A percentile compares a stretch with the other conserved stretches of the same genome.
phyloP scores from a whole-genome alignment of 2,797 vertebrate species.

The Echeneis naucrates region DNA sequence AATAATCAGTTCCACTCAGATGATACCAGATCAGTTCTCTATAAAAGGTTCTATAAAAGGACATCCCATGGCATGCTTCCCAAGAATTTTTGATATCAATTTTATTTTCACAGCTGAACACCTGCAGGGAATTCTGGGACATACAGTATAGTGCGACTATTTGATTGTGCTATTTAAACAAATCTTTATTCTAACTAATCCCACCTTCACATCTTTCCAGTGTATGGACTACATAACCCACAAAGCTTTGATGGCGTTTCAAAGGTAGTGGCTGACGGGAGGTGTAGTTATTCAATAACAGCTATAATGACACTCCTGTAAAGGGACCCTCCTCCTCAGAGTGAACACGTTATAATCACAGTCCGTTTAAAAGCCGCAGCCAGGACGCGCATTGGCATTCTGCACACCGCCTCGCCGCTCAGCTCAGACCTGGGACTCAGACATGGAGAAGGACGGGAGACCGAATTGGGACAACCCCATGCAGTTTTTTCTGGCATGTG shows the following conservation, averaged over 20 bases:
- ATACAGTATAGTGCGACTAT: not conserved
- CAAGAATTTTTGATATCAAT: too few relatives aligned
- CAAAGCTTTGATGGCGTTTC: not conserved
- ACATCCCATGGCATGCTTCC: too few relatives aligned
- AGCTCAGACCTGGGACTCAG: not conserved
- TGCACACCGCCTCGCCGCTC: not conserved
- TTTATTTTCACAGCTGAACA: too few relatives aligned
- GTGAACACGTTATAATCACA: conserved; percentile 74
- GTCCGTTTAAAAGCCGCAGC: conserved; percentile 74
- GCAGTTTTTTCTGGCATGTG: conserved; percentile 93
- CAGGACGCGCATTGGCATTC: conserved; percentile 10
- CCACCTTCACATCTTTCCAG: not conserved
- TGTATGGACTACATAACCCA: not conserved
- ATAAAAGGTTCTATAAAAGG: too few relatives aligned
- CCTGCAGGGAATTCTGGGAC: not conserved
- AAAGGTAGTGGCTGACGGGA: not conserved
- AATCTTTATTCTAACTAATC: not conserved
- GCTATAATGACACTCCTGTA: not conserved
- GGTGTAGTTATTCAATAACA: conserved; percentile 8
- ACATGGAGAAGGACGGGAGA: conserved; percentile 85
- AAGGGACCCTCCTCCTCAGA: conserved; percentile 47
- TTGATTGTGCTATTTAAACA: too few relatives aligned
- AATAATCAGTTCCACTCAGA: too few relatives aligned
- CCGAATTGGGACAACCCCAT: conserved; percentile 88
- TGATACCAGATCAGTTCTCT: too few relatives aligned